These are phyloP conservation scores for Buteo buteo DNA, from an alignment of 2,113 vertebrate genomes.

Conservation along the genomic window DNA sequence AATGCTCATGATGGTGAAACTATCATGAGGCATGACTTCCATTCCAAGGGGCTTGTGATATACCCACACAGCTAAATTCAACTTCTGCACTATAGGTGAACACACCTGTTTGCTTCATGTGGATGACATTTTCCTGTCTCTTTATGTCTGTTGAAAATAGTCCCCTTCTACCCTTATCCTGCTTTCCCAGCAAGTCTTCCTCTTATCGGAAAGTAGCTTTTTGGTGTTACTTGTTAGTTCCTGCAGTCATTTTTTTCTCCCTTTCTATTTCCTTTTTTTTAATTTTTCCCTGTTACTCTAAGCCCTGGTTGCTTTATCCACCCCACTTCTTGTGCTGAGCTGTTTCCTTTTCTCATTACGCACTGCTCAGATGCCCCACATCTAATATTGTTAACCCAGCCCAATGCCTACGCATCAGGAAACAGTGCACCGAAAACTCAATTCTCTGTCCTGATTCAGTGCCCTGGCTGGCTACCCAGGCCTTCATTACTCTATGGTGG, in stretches of 20 bases:
- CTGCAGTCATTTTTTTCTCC: background rate
- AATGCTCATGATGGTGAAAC: background rate
- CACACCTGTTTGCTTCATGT: background rate
- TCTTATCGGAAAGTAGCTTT: constrained; percentile 16
- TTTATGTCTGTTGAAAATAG: background rate
- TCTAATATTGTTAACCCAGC: constrained; percentile 2
- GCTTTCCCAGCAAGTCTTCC: constrained; percentile 14
- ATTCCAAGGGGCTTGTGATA: background rate
- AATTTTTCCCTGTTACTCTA: background rate
- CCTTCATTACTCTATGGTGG: background rate
- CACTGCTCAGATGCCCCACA: background rate
- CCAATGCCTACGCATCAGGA: background rate
- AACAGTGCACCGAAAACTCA: background rate
- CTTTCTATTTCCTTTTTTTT: constrained; percentile 9
- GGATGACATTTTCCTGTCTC: background rate
- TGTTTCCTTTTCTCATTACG: constrained; percentile 44
- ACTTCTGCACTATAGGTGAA: background rate
- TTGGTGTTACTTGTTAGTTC: background rate
- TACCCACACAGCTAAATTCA: background rate
- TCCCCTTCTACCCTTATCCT: background rate
- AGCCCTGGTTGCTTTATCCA: background rate
- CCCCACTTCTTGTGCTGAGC: constrained; percentile 28
- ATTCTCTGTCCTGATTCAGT: background rate
- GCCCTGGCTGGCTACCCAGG: background rate
- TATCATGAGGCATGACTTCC: background rate